Base-by-base conservation (phyloP, 2,888 invertebrate genomes). In the Mayetiola destructor region DNA sequence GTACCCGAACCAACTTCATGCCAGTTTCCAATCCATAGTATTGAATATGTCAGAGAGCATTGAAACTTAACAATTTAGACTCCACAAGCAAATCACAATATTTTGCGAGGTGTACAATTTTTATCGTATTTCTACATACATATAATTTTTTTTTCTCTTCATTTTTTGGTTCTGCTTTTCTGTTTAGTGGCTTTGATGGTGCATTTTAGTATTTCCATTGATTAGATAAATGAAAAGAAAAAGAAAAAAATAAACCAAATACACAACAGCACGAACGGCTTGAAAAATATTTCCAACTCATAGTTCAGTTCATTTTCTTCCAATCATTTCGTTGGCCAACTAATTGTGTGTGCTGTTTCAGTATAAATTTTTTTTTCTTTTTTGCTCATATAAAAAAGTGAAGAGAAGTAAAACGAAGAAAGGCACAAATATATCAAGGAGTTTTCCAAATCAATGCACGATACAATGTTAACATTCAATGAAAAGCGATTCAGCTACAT, bases 21-120 rank as follows among this genome's bases (percentile, higher is more conserved):
- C n/a, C 48, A 48, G 27, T 48, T 16, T 3, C 4, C 37, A 14
- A 2, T 48, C 5, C 8, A 48, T 48, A 27, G 48, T 48, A 27
- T 9, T 48, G 48, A 48, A 48, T 27, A 48, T 48, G 48, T 48
- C 48, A 48, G 48, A 48, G 48, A 48, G 27, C 48, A 48, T 48
- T 48, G 48, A 48, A 48, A 48, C 48, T 48, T 27, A 48, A 27
- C 48, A 48, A 48, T 48, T 48, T 27, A 27, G 48, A 48, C 48
- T 48, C 48, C 27, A 48, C 27, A 37, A 48, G 3, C 48, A 27
- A 48, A 48, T 48, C 48, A 48, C 48, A 48, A 48, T 48, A 48
- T 48, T 48, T 48, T 48, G 16, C 48, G 27, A 48, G 9, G 48
- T 48, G 42, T 48, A 48, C 14, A 27, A 27, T 16, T 27, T 48